These are phyloP conservation scores for Philhelius pedissequus DNA, from an alignment of 2,888 invertebrate genomes.

Conservation along the genomic window DNA sequence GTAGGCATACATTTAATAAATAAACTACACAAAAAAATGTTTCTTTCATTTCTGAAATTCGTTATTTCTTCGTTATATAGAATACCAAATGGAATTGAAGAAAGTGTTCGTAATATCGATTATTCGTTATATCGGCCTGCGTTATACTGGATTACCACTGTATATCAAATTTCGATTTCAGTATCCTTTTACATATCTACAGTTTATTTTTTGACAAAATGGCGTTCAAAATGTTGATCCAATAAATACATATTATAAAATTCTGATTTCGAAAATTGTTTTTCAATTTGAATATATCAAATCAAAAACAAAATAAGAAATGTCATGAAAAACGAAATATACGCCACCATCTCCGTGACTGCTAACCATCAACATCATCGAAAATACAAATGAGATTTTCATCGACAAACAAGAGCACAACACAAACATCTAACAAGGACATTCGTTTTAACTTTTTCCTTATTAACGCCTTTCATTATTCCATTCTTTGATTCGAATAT, in stretches of 20 bases:
- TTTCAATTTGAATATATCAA: not conserved
- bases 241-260: not conserved
- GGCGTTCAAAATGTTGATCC: not conserved
- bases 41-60: no score
- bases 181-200: no score
- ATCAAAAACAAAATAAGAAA: not conserved
- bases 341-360: not conserved
- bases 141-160: no score
- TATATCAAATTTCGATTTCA: no score
- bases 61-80: no score
- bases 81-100: no score
- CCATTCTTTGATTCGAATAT: conserved; percentile 54
- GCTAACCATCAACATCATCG: not conserved
- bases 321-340: not conserved
- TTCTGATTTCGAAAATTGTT: not conserved
- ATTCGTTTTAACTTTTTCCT: conserved; percentile 64
- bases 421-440: conserved; percentile 59
- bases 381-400: conserved; percentile 43
- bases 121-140: no score
- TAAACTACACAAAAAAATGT: no score
- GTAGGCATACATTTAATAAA: no score
- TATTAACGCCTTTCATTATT: conserved; percentile 53
- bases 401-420: conserved; percentile 9
- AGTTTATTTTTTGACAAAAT: no score
- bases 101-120: no score